phyloP scores from a whole-genome alignment of 2,797 vertebrate species.

The Anniella stebbinsi region DNA sequence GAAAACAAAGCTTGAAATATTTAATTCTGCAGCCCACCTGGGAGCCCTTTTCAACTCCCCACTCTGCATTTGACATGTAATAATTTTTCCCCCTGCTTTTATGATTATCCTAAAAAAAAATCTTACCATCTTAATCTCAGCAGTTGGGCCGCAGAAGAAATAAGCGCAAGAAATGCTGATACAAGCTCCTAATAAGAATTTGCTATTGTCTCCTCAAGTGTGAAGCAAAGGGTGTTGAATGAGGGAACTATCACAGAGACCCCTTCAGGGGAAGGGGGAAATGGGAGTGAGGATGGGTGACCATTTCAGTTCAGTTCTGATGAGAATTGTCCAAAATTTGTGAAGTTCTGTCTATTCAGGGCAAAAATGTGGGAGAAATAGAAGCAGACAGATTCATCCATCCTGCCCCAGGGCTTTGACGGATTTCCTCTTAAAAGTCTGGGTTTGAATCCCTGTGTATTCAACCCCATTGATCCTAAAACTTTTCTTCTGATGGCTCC shows the following conservation, averaged over 20 bases:
- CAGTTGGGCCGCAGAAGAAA: constrained; percentile 59
- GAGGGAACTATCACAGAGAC: background rate
- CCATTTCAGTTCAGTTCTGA: no score
- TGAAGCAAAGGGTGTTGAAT: background rate
- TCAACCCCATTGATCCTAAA: no score
- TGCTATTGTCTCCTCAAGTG: constrained; percentile 15
- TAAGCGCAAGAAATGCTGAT: constrained; percentile 55
- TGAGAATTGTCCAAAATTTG: no score
- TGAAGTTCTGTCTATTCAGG: no score
- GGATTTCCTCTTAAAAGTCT: no score
- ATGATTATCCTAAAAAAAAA: constrained; percentile 76
- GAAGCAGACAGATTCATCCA: no score
- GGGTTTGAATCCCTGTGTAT: no score
- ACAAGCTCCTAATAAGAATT: constrained; percentile 60
- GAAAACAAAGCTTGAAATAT: constrained; percentile 74
- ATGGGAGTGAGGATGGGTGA: background rate
- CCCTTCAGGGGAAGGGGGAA: fast-evolving
- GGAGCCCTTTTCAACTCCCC: constrained; percentile 80
- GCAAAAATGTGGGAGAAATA: no score
- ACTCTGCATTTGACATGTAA: constrained; percentile 76
- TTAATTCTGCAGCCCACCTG: constrained; percentile 80
- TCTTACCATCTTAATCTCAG: constrained; percentile 65
- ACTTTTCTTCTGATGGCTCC: no score
- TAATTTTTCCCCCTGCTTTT: constrained; percentile 74
- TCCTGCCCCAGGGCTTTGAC: no score